Base-by-base conservation (phyloP, 1,140 invertebrate species). In the Archivesica marissinica region DNA sequence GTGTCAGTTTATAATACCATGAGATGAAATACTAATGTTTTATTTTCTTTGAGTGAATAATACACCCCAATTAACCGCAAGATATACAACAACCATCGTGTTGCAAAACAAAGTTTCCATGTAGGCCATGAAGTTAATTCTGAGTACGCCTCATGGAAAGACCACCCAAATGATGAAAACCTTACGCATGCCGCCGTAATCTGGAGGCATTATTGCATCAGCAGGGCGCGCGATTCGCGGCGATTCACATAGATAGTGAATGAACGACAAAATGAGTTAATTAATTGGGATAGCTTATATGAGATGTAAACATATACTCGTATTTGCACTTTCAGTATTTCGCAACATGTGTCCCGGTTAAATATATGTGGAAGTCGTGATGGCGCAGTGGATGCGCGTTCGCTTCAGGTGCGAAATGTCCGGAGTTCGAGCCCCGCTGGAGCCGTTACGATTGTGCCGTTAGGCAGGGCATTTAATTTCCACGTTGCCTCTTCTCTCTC, bases 101-200 rank as follows among this genome's bases (percentile, higher is more conserved):
- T 80, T 80, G 33, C 77, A 68, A 68, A 80, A 66, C 77, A n/a
- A 25, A 9, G 25, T 23, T 80, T 41, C 41, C 59, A 56, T 50
- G 41, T 68, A 61, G 47, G 20, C 38, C 33, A 61, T 47, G 59
- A 66, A 35, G 28, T 13, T 47, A 15, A 47, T 13, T 50, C 17
- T 2, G 25, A 35, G 47, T 11, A 47, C 59, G 47, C 41, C 77
- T 33, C 39, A 52, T 39, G 15, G 13, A n/a, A 11, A 68, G 77
- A 80, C 77, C 77, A 80, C 77, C 59, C 77, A 68, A 50, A 56
- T 61, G 28, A 80, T 61, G 33, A 64, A 61, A 64, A 50, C 25
- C 0, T 54, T 33, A 4, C 35, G 50, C 7, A 50, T 35, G 17
- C 33, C 50, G 0, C 7, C 11, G 25, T 59, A 76, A 76, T 76